These are phyloP conservation scores for Leucoraja ocellata DNA, from an alignment of 2,797 vertebrate species.

Conservation along the genomic window DNA sequence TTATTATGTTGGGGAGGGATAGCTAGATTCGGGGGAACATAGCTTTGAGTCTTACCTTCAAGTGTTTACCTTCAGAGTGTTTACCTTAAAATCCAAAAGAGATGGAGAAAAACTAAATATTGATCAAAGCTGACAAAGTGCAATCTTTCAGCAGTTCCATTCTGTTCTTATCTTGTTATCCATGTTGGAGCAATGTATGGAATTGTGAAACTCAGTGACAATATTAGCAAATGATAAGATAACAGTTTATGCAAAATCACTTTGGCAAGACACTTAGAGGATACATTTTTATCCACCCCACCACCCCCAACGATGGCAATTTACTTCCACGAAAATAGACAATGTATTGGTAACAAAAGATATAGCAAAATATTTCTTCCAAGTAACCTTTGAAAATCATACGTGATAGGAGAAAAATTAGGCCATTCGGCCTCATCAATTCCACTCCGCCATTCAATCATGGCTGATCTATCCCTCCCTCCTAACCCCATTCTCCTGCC, in stretches of 20 bases:
- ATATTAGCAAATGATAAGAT: background rate
- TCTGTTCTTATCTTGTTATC: background rate
- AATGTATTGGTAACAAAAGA: background rate
- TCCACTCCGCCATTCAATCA: no score
- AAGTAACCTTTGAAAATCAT: background rate
- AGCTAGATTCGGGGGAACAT: background rate
- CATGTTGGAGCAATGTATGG: background rate
- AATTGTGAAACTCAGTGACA: background rate
- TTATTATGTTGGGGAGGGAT: background rate
- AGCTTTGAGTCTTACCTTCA: background rate
- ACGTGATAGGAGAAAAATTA: no score
- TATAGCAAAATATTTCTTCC: background rate
- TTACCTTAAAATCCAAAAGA: background rate
- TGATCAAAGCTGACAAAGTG: background rate
- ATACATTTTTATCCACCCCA: background rate
- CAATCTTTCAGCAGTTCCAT: background rate
- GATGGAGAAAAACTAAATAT: background rate
- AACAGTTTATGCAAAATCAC: background rate
- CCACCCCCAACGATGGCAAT: background rate
- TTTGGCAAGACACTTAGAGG: background rate
- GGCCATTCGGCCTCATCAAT: no score
- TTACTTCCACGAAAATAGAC: background rate
- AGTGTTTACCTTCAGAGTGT: background rate
- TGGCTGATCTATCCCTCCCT: no score
- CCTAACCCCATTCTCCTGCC: no score